A percentile compares a stretch with the other conserved stretches of the same genome.
Conservation (phyloP, 2,113 vertebrate genomes). For the Ophiodon elongatus region DNA sequence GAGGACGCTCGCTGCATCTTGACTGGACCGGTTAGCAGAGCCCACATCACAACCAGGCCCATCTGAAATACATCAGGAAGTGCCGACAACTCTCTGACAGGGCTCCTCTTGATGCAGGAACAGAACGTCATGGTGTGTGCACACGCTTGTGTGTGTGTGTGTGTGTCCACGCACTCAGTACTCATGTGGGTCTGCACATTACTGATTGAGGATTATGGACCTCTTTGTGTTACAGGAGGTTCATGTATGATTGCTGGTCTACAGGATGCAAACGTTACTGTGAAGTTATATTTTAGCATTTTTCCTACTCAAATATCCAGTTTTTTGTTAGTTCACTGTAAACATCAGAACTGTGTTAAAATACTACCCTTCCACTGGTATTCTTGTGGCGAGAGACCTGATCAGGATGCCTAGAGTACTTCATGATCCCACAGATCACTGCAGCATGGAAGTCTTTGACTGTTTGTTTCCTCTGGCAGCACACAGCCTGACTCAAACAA, state of each 20-base stretch:
- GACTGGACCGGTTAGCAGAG: conserved; percentile 54
- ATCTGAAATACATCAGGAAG: conserved; percentile 64
- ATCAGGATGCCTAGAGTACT: background rate
- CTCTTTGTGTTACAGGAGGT: conserved; percentile 4
- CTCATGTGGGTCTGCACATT: conserved; percentile 26
- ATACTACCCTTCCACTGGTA: background rate
- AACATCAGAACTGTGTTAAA: background rate
- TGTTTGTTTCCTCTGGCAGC: conserved; percentile 6
- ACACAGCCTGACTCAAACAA: background rate
- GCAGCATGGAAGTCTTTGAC: background rate
- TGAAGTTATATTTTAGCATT: background rate
- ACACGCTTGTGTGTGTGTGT: background rate
- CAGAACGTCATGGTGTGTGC: conserved; percentile 41
- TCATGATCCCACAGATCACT: background rate
- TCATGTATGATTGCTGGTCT: conserved; percentile 22
- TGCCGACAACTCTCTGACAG: conserved; percentile 53
- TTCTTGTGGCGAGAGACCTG: too few relatives aligned
- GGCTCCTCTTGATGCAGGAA: conserved; percentile 42
- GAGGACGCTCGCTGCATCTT: conserved; percentile 47
- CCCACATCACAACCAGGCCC: conserved; percentile 63
- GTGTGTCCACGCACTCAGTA: background rate
- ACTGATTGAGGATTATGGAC: conserved; percentile 29
- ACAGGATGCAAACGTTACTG: conserved; percentile 12
- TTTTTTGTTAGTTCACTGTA: conserved; percentile 3
- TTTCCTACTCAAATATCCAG: background rate